A percentile compares a stretch with the other conserved stretches of the same genome.
phyloP scores from a whole-genome alignment of 1,140 invertebrate genomes.

The Capitella teleta region DNA sequence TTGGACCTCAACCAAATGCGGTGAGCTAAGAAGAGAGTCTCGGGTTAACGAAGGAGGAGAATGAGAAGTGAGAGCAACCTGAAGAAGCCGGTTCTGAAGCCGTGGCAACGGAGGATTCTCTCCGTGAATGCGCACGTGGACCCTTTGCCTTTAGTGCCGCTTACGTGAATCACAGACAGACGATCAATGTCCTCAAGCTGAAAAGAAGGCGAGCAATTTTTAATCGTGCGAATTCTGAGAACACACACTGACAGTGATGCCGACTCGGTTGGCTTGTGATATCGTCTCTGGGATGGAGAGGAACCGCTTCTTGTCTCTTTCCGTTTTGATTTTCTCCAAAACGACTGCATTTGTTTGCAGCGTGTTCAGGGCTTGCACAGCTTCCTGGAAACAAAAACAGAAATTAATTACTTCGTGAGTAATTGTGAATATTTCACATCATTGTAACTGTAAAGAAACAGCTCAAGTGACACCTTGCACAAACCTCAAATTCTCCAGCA shows the following conservation, averaged over 20 bases:
- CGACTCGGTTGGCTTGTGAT: slow-evolving; percentile 50
- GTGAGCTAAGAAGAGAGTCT: slow-evolving; percentile 63
- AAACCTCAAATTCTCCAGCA: no score
- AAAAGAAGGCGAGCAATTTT: slow-evolving; percentile 6
- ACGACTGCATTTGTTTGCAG: slow-evolving; percentile 58
- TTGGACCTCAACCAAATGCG: slow-evolving; percentile 81
- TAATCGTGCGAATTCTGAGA: background rate
- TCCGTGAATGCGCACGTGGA: slow-evolving; percentile 91
- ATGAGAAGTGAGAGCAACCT: slow-evolving; percentile 31
- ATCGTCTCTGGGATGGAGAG: slow-evolving; percentile 34
- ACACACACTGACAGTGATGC: slow-evolving; percentile 44
- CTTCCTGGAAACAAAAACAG: slow-evolving; percentile 54
- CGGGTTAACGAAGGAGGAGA: no score
- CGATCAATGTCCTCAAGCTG: slow-evolving; percentile 40
- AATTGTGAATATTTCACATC: no score
- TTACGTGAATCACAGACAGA: slow-evolving; percentile 79
- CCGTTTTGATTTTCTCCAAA: slow-evolving; percentile 44
- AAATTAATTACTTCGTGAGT: no score
- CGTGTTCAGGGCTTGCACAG: slow-evolving; percentile 53
- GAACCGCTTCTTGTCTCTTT: slow-evolving; percentile 42
- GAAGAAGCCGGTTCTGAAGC: slow-evolving; percentile 85
- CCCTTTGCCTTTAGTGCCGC: slow-evolving; percentile 87
- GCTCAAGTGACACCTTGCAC: no score
- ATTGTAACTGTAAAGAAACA: no score
- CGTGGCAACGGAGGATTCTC: slow-evolving; percentile 71